Conservation (phyloP, 2,888 invertebrate genomes). For the Lithosia quadra region DNA sequence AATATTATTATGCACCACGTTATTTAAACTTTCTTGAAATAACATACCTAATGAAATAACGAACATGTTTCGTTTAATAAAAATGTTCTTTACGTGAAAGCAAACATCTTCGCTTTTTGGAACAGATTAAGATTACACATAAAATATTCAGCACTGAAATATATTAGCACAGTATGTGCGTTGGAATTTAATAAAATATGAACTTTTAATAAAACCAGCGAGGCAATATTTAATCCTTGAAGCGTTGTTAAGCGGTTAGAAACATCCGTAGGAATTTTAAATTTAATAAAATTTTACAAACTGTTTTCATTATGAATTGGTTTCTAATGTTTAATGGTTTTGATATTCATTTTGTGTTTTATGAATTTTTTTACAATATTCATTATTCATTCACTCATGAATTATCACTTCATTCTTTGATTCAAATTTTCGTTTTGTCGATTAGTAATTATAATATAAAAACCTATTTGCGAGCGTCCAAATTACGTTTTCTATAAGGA, state of each 20-base stretch:
- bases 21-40: too few relatives aligned
- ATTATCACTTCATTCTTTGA: neutral
- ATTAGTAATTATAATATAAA: too few relatives aligned
- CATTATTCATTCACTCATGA: too few relatives aligned
- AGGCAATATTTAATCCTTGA: conserved; percentile 4
- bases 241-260: conserved; percentile 14
- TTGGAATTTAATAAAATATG: conserved; percentile 6
- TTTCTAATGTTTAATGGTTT: neutral
- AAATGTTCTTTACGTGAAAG: too few relatives aligned
- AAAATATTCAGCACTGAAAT: neutral
- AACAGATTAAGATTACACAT: neutral
- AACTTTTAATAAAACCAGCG: conserved; percentile 14
- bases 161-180: neutral
- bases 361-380: neutral
- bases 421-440: neutral
- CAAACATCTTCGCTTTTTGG: neutral
- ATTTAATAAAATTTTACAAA: conserved; percentile 10
- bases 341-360: neutral
- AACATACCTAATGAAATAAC: too few relatives aligned
- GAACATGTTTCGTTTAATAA: too few relatives aligned
- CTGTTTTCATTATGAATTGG: neutral
- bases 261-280: conserved; percentile 5
- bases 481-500: too few relatives aligned
- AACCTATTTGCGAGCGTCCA: too few relatives aligned
- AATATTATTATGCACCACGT: too few relatives aligned